Conservation (phyloP, 2,797 vertebrate species). For the Enteromius thamalakanensis region DNA sequence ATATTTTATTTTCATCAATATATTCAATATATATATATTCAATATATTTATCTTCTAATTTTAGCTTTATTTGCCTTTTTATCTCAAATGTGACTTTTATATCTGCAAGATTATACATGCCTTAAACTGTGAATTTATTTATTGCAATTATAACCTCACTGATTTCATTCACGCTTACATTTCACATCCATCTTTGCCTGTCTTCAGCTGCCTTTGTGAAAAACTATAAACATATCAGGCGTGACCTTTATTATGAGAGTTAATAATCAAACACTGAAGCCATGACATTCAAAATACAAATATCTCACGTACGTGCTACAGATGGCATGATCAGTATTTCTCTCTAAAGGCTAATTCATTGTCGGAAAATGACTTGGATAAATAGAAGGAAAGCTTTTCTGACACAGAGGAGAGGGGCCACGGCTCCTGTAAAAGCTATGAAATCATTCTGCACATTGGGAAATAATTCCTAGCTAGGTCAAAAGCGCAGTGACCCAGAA, state of each 20-base stretch:
- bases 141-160: neutral
- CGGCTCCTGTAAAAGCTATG: constrained; percentile 11
- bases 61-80: neutral
- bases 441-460: constrained; percentile 30
- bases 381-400: constrained; percentile 16
- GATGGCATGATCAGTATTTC: constrained; percentile 2
- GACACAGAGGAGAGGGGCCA: constrained; percentile 8
- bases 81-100: neutral
- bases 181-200: constrained; percentile 26
- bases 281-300: constrained; percentile 6
- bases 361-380: constrained; percentile 7
- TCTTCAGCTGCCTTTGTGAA: constrained; percentile 13
- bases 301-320: neutral
- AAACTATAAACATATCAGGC: constrained; percentile 31
- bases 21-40: too few relatives aligned
- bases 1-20: neutral
- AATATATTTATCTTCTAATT: neutral
- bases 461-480: constrained; percentile 49
- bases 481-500: constrained; percentile 56
- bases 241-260: constrained; percentile 21
- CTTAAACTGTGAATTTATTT: neutral
- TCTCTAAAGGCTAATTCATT: constrained; percentile 13
- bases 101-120: too few relatives aligned
- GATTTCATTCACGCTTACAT: neutral
- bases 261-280: constrained; percentile 19